Conservation (phyloP, 2,113 vertebrate genomes). For the Numenius arquata region DNA sequence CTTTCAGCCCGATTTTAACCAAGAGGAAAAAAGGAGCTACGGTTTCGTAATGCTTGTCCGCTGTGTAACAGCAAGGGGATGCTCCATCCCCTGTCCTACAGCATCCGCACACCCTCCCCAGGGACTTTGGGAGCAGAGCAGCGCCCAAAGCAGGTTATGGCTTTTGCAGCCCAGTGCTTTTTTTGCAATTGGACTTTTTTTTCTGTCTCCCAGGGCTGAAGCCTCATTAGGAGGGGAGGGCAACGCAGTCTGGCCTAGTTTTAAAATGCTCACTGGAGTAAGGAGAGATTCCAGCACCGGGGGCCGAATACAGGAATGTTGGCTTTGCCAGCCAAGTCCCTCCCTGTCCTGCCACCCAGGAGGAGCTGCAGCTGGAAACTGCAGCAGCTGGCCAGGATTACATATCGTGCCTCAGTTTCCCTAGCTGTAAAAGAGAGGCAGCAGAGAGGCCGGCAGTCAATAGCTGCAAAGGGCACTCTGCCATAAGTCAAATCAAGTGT, state of each 20-base stretch:
- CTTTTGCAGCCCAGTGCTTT: not conserved
- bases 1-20: not conserved
- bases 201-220: not conserved
- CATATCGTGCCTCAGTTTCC: not conserved
- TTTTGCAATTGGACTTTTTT: not conserved
- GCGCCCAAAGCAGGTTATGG: conserved; percentile 6
- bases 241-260: not conserved
- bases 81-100: not conserved
- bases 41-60: accelerated
- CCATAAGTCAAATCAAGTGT: accelerated
- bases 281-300: not conserved
- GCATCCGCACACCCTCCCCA: not conserved
- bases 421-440: not conserved
- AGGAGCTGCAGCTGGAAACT: not conserved
- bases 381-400: not conserved
- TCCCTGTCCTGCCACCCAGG: not conserved
- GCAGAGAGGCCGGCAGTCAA: not conserved
- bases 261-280: not conserved
- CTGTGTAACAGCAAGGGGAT: accelerated
- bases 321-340: not conserved
- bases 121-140: not conserved
- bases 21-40: not conserved
- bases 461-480: not conserved
- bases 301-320: not conserved
- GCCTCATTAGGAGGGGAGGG: not conserved